These are phyloP conservation scores for Dendrolimus punctatus DNA, from an alignment of 1,140 invertebrate genomes.

Conservation along the genomic window DNA sequence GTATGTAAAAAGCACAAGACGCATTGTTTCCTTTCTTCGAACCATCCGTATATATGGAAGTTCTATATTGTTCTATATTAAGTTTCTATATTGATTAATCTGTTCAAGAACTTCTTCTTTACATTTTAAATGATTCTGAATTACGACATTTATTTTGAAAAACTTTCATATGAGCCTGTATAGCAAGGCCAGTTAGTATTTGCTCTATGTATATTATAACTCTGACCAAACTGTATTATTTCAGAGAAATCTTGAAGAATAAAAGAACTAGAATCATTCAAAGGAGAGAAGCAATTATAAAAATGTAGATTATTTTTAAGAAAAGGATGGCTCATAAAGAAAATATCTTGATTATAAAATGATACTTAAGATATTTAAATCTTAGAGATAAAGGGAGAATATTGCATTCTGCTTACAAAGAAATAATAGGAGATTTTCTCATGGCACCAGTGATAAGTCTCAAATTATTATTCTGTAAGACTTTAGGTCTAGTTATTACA, in stretches of 20 bases:
- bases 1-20: background rate
- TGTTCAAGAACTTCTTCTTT: background rate
- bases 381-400: conserved; percentile 9
- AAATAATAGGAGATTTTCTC: conserved; percentile 12
- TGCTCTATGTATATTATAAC: background rate
- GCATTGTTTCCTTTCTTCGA: conserved; percentile 1
- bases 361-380: conserved; percentile 12
- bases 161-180: background rate
- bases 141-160: background rate
- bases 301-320: too few relatives aligned
- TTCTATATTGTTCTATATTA: too few relatives aligned
- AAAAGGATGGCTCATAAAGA: too few relatives aligned
- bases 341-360: background rate
- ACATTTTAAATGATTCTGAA: background rate
- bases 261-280: background rate
- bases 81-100: background rate
- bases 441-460: conserved; percentile 13
- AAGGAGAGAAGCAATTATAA: too few relatives aligned
- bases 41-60: background rate
- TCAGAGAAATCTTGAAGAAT: conserved; percentile 1
- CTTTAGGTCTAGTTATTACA: conserved; percentile 9
- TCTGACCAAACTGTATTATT: background rate
- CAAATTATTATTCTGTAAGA: conserved; percentile 11
- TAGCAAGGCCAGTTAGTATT: background rate
- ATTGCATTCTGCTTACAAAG: conserved; percentile 14